Percentiles rank a stretch among this genome's conserved stretches.
Evolutionary conservation across 2,113 vertebrate species (phyloP).

Genomic region (Nanorana parkeri): DNA sequence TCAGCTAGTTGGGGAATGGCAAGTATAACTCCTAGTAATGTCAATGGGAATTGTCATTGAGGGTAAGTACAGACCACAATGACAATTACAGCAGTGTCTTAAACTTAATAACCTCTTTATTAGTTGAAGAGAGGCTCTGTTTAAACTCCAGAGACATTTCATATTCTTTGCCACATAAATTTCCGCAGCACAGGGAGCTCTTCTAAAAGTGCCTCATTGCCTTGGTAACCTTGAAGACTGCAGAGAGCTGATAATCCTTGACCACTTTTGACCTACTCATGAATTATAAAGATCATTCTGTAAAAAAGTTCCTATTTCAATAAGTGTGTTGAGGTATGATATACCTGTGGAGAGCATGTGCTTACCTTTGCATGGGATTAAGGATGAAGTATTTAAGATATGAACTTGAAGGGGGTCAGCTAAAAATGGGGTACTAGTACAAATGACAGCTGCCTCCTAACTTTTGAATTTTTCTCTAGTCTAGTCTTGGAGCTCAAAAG

Average conservation of each 20-base stretch:
- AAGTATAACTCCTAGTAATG: conserved; percentile 52
- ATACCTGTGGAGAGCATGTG: no score
- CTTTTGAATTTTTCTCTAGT: no score
- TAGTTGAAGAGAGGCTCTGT: conserved; percentile 51
- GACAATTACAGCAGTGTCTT: conserved; percentile 52
- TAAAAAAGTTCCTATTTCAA: no score
- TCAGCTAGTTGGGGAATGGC: conserved; percentile 21
- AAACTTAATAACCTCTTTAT: conserved; percentile 26
- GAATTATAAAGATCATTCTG: background rate
- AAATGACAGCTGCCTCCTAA: no score
- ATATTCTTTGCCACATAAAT: conserved; percentile 58
- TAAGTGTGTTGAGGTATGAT: no score
- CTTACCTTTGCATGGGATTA: no score
- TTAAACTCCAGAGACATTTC: conserved; percentile 60
- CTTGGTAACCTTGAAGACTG: conserved; percentile 57
- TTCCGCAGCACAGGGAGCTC: conserved; percentile 56
- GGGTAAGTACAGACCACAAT: conserved; percentile 50
- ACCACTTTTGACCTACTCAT: conserved; percentile 11
- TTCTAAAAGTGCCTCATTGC: conserved; percentile 56
- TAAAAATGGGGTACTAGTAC: no score
- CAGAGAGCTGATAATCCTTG: conserved; percentile 43
- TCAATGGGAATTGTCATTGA: conserved; percentile 52
- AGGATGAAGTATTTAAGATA: no score
- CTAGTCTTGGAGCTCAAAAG: no score
- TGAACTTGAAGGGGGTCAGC: no score